These are phyloP conservation scores for Chiroxiphia lanceolata DNA, from an alignment of 2,797 vertebrate genomes.

Conservation along the genomic window DNA sequence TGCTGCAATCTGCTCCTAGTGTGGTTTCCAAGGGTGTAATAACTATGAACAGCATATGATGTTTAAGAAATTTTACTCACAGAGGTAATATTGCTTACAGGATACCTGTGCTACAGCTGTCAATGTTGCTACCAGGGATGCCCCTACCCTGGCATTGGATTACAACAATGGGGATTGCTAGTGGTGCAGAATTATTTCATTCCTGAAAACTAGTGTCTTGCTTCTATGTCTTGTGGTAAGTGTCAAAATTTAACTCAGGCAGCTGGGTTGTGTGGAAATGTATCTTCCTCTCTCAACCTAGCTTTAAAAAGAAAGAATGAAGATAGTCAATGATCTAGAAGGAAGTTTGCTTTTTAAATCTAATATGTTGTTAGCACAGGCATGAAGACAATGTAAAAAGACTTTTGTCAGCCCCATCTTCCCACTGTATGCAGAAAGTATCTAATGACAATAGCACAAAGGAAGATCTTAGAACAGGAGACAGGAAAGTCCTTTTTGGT, in stretches of 20 bases:
- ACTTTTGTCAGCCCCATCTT: background rate
- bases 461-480: background rate
- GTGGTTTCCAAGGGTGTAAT: background rate
- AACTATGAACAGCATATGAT: rapidly evolving
- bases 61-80: background rate
- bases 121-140: background rate
- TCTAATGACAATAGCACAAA: background rate
- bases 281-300: background rate
- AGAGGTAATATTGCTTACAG: background rate
- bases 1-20: background rate
- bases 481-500: background rate
- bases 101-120: background rate
- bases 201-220: background rate
- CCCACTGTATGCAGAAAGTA: background rate
- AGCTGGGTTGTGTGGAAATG: background rate
- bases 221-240: background rate
- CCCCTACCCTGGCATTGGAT: background rate
- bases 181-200: background rate
- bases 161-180: background rate
- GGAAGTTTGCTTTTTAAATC: background rate
- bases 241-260: background rate
- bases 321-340: background rate
- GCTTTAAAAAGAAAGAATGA: background rate
- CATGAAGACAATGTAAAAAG: background rate
- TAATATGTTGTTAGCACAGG: background rate